Evolutionary conservation across 2,888 invertebrate genomes (phyloP).

Genomic region (Anthrax anthrax): DNA sequence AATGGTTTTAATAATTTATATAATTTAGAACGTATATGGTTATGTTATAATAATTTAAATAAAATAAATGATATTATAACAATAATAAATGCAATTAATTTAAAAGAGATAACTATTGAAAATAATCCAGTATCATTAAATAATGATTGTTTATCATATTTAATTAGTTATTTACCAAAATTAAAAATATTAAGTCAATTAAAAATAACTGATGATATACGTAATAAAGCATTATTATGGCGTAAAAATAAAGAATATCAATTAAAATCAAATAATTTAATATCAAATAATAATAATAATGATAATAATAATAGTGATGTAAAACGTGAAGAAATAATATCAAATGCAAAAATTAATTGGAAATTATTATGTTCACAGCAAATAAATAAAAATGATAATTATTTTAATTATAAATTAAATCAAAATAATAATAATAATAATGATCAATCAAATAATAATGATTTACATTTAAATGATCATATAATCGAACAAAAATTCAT

Average conservation of each 20-base stretch:
- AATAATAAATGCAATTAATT: slow-evolving; percentile 57
- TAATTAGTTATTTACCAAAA: slow-evolving; percentile 66
- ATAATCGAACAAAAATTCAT: background rate
- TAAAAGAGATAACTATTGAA: slow-evolving; percentile 74
- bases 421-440: no score
- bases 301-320: slow-evolving; percentile 38
- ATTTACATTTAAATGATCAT: background rate
- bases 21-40: slow-evolving; percentile 46
- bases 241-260: slow-evolving; percentile 56
- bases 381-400: slow-evolving; percentile 4
- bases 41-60: slow-evolving; percentile 40
- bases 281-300: slow-evolving; percentile 21
- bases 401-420: no score
- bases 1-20: slow-evolving; percentile 66
- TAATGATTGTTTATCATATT: slow-evolving; percentile 68
- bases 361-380: slow-evolving; percentile 57
- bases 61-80: slow-evolving; percentile 76
- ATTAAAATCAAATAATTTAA: no score
- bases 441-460: no score
- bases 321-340: slow-evolving; percentile 68
- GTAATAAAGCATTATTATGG: slow-evolving; percentile 68
- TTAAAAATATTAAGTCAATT: slow-evolving; percentile 59
- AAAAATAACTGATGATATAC: slow-evolving; percentile 65
- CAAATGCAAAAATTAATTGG: slow-evolving; percentile 79
- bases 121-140: slow-evolving; percentile 68